These are phyloP conservation scores for Junonia oenone DNA, from an alignment of 2,888 invertebrate species.

Conservation along the genomic window DNA sequence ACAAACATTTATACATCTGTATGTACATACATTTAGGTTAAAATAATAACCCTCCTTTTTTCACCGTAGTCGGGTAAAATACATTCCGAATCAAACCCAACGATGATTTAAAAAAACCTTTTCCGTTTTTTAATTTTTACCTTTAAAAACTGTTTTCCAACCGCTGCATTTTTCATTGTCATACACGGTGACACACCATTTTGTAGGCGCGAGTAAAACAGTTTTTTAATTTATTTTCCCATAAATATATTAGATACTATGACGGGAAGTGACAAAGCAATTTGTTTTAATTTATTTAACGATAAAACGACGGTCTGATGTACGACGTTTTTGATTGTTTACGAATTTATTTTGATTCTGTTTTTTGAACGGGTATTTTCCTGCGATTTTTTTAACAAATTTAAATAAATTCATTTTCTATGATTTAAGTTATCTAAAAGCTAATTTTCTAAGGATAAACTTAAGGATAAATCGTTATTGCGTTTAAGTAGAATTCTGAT, in stretches of 20 bases:
- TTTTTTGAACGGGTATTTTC: not conserved
- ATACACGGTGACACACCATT: conserved; percentile 7
- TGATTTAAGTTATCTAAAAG: no score
- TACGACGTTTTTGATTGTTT: not conserved
- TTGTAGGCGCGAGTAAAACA: conserved; percentile 7
- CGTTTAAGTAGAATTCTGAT: no score
- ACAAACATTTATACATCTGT: no score
- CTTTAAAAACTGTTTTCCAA: not conserved
- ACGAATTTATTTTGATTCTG: not conserved
- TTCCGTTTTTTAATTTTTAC: conserved; percentile 1
- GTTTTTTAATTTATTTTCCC: conserved; percentile 15
- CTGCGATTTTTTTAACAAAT: no score
- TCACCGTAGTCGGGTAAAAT: no score
- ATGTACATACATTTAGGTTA: no score
- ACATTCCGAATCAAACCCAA: not conserved
- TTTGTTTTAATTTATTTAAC: conserved; percentile 4
- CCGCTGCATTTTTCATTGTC: conserved; percentile 6
- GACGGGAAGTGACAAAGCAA: conserved; percentile 5
- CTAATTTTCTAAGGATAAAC: no score
- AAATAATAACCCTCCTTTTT: no score
- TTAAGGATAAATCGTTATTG: no score
- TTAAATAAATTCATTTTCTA: no score
- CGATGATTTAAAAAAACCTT: not conserved
- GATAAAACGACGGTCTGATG: not conserved
- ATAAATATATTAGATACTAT: conserved; percentile 11